Evolutionary conservation across 1,140 invertebrate genomes (phyloP).

Genomic region (Rhysida immarginata): DNA sequence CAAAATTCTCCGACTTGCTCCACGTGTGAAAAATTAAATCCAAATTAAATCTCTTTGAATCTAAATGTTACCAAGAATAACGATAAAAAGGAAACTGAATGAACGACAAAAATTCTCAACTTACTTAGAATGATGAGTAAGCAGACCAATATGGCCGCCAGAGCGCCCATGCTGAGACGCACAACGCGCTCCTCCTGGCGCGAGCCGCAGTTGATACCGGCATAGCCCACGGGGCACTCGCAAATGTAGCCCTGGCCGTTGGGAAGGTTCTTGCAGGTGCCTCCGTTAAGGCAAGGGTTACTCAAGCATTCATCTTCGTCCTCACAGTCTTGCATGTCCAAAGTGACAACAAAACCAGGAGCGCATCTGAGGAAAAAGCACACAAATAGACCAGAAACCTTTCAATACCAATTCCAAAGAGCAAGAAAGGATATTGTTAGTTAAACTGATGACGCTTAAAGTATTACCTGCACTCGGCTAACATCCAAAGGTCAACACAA

Average conservation of each 20-base stretch:
- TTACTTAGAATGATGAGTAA: slow-evolving; percentile 87
- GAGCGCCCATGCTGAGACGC: slow-evolving; percentile 80
- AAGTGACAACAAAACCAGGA: slow-evolving; percentile 70
- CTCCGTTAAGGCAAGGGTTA: slow-evolving; percentile 69
- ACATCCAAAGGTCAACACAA: slow-evolving; percentile 91
- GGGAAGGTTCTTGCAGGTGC: slow-evolving; percentile 42
- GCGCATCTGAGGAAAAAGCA: too few species aligned
- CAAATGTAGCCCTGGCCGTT: slow-evolving; percentile 24
- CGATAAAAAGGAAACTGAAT: too few species aligned
- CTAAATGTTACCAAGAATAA: too few species aligned
- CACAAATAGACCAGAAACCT: too few species aligned
- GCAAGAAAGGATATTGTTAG: too few species aligned
- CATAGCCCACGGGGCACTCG: slow-evolving; percentile 70
- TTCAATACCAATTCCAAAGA: too few species aligned
- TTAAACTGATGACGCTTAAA: too few species aligned
- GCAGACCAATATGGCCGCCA: slow-evolving; percentile 84
- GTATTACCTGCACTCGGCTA: slow-evolving; percentile 91
- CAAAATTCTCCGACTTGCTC: too few species aligned
- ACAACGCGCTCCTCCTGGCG: slow-evolving; percentile 81
- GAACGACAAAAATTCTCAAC: too few species aligned
- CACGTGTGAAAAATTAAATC: too few species aligned
- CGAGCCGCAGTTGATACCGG: slow-evolving; percentile 83
- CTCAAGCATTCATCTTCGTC: slow-evolving; percentile 89
- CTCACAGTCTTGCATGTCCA: slow-evolving; percentile 75
- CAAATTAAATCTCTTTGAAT: too few species aligned